Evolutionary conservation across 2,888 invertebrate genomes (phyloP).

Genomic region (Synanthedon formicaeformis): DNA sequence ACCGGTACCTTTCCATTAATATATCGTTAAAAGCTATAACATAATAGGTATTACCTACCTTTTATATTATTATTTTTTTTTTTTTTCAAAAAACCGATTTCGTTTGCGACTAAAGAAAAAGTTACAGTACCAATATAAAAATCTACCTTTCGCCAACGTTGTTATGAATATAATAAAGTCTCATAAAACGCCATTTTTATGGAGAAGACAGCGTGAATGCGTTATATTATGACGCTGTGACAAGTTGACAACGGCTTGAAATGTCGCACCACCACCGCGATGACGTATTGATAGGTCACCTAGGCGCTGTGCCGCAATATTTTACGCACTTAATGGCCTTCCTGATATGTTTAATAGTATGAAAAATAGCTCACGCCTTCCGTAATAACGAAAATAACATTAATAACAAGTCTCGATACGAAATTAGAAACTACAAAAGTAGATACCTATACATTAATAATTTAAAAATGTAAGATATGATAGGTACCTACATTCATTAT

Average conservation of each 20-base stretch:
- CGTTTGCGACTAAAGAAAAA: too few species aligned
- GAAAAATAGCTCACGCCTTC: constrained; percentile 24
- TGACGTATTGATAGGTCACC: constrained; percentile 39
- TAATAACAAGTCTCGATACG: background rate
- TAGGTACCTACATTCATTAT: too few species aligned
- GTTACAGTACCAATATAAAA: background rate
- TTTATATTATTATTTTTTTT: too few species aligned
- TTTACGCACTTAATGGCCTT: constrained; percentile 39
- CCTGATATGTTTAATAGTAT: constrained; percentile 47
- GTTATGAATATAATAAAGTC: constrained; percentile 13
- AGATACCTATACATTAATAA: too few species aligned
- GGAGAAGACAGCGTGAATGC: constrained; percentile 25
- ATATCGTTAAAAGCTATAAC: too few species aligned
- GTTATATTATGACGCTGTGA: too few species aligned
- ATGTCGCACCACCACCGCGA: constrained; percentile 20
- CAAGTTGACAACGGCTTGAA: constrained; percentile 7
- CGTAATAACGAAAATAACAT: background rate
- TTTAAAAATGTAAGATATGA: too few species aligned
- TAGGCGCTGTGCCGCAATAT: constrained; percentile 40
- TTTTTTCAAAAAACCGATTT: too few species aligned
- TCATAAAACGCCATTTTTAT: constrained; percentile 42
- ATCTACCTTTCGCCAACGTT: background rate
- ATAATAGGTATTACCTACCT: too few species aligned
- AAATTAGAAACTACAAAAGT: background rate
- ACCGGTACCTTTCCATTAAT: too few species aligned